These are phyloP conservation scores for Chrysopa pallens DNA, from an alignment of 1,140 invertebrate species.

Conservation along the genomic window DNA sequence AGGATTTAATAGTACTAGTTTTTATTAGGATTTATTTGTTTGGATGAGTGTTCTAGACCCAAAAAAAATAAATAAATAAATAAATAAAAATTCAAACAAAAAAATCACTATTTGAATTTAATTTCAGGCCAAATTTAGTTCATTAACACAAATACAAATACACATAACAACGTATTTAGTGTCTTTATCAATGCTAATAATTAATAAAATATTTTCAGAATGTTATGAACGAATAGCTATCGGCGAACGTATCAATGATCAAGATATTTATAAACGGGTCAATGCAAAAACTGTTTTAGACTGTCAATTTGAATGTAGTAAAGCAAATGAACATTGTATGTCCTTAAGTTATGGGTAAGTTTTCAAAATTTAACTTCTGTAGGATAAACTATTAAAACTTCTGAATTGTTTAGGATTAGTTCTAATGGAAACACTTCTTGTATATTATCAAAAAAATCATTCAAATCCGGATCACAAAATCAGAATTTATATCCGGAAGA, in stretches of 20 bases:
- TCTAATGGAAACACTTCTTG: conserved; percentile 41
- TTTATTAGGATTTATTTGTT: not conserved
- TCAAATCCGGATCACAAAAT: conserved; percentile 8
- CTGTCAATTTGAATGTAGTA: conserved; percentile 17
- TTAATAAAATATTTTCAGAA: conserved; percentile 15
- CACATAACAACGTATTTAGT: too few species aligned
- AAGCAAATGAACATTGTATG: conserved; percentile 16
- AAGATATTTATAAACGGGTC: conserved; percentile 14
- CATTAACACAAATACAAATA: too few species aligned
- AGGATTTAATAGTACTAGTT: too few species aligned
- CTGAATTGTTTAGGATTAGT: conserved; percentile 32
- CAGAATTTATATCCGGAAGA: conserved; percentile 21
- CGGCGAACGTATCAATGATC: conserved; percentile 15
- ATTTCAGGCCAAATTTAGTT: too few species aligned
- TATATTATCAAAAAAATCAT: conserved; percentile 25
- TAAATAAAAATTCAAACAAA: not conserved
- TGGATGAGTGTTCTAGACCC: not conserved
- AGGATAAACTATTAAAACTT: conserved; percentile 6
- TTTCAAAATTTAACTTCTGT: too few species aligned
- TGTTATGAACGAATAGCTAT: conserved; percentile 20
- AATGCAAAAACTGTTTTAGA: conserved; percentile 14
- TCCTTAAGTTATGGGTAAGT: conserved; percentile 21
- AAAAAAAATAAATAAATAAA: not conserved
- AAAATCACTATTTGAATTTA: too few species aligned
- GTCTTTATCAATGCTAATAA: too few species aligned